These are phyloP conservation scores for Gopherus flavomarginatus DNA, from an alignment of 2,113 vertebrate genomes.

Conservation along the genomic window DNA sequence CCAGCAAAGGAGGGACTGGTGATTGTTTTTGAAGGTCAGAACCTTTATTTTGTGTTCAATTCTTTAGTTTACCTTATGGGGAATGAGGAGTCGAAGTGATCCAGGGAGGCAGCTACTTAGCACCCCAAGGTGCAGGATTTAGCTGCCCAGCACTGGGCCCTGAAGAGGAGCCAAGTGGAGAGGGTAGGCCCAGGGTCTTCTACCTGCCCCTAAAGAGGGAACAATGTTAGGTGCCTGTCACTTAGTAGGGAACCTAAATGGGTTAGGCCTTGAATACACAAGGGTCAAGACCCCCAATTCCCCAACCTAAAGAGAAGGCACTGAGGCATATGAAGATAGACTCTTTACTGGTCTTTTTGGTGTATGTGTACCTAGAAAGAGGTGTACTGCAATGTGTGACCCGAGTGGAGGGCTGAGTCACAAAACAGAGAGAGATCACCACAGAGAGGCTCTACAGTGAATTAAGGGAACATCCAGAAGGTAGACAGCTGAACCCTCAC, in stretches of 20 bases:
- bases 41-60: neutral
- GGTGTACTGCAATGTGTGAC: neutral
- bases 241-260: neutral
- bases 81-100: neutral
- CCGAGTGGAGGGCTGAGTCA: neutral
- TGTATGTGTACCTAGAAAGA: accelerated
- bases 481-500: neutral
- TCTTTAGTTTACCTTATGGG: neutral
- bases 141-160: neutral
- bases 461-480: neutral
- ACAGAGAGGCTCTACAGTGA: neutral
- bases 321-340: neutral
- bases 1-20: neutral
- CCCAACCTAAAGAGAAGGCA: neutral
- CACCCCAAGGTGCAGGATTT: neutral
- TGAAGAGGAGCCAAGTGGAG: neutral
- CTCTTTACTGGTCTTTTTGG: accelerated
- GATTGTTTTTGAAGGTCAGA: neutral
- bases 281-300: neutral
- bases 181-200: neutral
- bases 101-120: neutral
- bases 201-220: neutral
- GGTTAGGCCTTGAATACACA: neutral
- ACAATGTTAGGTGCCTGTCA: neutral
- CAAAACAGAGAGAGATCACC: neutral